Base-by-base conservation (phyloP, 2,797 vertebrate species). In the Rhabdophis nuchalis region DNA sequence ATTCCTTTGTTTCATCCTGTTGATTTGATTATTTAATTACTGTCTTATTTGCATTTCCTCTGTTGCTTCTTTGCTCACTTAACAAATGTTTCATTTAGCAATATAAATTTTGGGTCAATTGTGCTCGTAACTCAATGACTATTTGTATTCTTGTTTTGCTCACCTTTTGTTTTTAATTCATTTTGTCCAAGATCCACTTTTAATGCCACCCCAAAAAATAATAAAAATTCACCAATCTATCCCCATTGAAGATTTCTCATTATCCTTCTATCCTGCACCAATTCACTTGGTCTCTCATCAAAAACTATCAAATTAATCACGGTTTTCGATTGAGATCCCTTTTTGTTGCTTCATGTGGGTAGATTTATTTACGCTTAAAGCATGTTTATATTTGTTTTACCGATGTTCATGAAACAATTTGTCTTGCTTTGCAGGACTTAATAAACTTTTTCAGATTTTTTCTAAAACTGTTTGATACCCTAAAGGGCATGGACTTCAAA, bases 401-500 rank as follows among this genome's bases (percentile, higher is more conserved):
- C 29, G 56, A 12, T n/a, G 16, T 0, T 52, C 41, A 36, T 82
- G 41, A 32, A 92, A 53, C 32, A 92, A 32, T 27, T 0, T 0
- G 13, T 25, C 36, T n/a, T 29, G 41, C 14, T 60, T 50, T 60
- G 36, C 32, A 41, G 57, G 56, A 92, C 46, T 89, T 92, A 89
- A 61, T 1, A 92, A 60, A 61, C 29, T 86, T 86, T 86, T 95
- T 96, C 93, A 94, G 95, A 95, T 60, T 20, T 95, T 96, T 96
- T 95, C 95, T 95, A 95, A 93, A 93, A 93, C 95, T 94, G 95
- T 92, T 95, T 89, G 95, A 94, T 94, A 77, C 32, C 18, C 7
- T 77, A 95, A 93, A 96, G 95, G 96, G 86, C 94, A 94, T 89
- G 86, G 91, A 92, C 92, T 95, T 94, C 91, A 96, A 95, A 95